These are phyloP conservation scores for Latrodectus hesperus DNA, from an alignment of 2,888 invertebrate genomes.

Conservation along the genomic window DNA sequence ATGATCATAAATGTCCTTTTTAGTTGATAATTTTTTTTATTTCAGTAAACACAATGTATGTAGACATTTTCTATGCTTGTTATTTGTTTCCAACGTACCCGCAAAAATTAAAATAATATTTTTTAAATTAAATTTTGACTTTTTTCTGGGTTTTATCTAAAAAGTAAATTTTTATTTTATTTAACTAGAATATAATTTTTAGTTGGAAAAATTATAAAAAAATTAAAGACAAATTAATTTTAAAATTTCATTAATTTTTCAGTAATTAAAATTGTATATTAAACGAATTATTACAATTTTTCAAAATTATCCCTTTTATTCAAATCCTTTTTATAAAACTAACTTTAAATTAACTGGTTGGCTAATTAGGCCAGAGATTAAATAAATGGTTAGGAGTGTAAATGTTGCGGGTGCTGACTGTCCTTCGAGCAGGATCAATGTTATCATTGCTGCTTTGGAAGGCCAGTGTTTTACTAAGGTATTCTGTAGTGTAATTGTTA, in stretches of 20 bases:
- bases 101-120: not conserved
- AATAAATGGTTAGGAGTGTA: constrained; percentile 37
- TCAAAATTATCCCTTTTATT: not conserved
- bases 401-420: constrained; percentile 63
- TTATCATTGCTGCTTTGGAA: constrained; percentile 59
- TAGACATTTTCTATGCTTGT: constrained; percentile 9
- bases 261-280: not conserved
- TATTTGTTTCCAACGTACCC: too few species aligned
- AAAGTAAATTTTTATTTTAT: too few species aligned
- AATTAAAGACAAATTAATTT: too few species aligned
- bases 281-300: not conserved
- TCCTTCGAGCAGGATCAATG: constrained; percentile 61
- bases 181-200: too few species aligned
- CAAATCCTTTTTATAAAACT: not conserved
- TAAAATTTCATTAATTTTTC: too few species aligned
- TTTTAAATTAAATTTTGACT: not conserved
- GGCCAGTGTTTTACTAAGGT: constrained; percentile 44
- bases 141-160: too few species aligned
- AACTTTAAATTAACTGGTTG: constrained; percentile 40
- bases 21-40: not conserved
- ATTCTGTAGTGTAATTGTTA: constrained; percentile 28
- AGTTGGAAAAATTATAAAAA: too few species aligned
- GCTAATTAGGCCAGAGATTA: constrained; percentile 51
- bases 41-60: not conserved
- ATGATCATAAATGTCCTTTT: not conserved